Percentiles rank a stretch among this genome's conserved stretches.
Evolutionary conservation across 2,113 vertebrate genomes (phyloP).

Genomic region (Romanogobio albipinnatus): DNA sequence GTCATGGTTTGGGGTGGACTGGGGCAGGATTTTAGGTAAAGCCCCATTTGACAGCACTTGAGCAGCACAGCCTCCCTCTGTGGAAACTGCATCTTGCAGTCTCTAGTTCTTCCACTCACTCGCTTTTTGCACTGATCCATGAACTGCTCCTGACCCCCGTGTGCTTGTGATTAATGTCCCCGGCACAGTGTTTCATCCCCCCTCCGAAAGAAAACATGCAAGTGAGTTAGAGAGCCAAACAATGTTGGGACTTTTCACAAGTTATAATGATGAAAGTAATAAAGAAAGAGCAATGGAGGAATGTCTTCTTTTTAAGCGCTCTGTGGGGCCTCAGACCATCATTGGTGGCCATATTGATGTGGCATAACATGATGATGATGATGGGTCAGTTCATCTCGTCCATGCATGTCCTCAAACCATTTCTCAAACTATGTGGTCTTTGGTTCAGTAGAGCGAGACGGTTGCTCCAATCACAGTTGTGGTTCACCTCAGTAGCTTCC

Average conservation of each 20-base stretch:
- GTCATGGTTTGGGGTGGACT: conserved; percentile 20
- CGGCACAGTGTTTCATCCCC: conserved; percentile 59
- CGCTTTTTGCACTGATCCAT: conserved; percentile 51
- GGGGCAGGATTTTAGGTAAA: conserved; percentile 25
- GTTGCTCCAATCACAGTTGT: conserved; percentile 44
- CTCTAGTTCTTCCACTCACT: conserved; percentile 44
- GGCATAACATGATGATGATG: conserved; percentile 21
- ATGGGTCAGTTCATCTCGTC: conserved; percentile 28
- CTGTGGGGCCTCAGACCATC: conserved; percentile 27
- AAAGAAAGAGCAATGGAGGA: background rate
- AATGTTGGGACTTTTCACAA: conserved; percentile 1
- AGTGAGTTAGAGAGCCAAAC: conserved; percentile 43
- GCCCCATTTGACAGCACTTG: conserved; percentile 30
- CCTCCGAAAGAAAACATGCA: conserved; percentile 47
- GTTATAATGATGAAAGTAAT: conserved; percentile 19
- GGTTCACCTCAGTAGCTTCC: conserved; percentile 35
- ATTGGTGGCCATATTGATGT: conserved; percentile 31
- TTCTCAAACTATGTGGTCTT: conserved; percentile 26
- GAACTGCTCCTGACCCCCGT: conserved; percentile 67
- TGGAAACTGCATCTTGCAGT: conserved; percentile 51
- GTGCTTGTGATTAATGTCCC: conserved; percentile 58
- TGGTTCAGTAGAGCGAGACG: conserved; percentile 35
- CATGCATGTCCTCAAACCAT: conserved; percentile 26
- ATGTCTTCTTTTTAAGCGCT: conserved; percentile 23
- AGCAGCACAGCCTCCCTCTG: conserved; percentile 24